Conservation (phyloP, 2,113 vertebrate genomes). For the Grallaria varia region DNA sequence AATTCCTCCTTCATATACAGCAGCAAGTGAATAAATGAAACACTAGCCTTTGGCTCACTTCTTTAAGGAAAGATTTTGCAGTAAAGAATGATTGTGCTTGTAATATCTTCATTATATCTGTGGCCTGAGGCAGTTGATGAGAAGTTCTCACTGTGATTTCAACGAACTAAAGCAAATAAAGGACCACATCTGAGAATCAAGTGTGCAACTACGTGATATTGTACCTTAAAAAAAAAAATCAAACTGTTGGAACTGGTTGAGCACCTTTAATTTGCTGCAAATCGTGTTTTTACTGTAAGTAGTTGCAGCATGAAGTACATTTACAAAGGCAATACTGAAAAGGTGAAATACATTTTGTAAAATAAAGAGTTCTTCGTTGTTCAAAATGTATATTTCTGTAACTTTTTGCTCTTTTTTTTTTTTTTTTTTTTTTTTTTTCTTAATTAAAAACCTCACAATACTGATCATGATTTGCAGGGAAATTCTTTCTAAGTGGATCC, state of each 20-base stretch:
- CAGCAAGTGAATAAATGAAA: conserved; percentile 95
- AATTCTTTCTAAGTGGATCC: conserved; percentile 50
- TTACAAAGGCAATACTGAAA: conserved; percentile 70
- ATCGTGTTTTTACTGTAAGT: conserved; percentile 72
- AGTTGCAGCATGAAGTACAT: conserved; percentile 66
- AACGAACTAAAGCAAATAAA: conserved; percentile 78
- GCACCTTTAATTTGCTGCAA: conserved; percentile 74
- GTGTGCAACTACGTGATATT: conserved; percentile 69
- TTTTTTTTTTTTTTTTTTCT: conserved; percentile 38
- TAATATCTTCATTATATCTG: conserved; percentile 68
- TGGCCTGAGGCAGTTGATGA: conserved; percentile 74
- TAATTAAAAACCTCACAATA: conserved; percentile 63
- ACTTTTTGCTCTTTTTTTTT: conserved; percentile 37
- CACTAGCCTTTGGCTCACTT: conserved; percentile 24
- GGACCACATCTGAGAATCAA: conserved; percentile 73
- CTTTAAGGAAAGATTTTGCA: conserved; percentile 53
- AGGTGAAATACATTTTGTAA: conserved; percentile 77
- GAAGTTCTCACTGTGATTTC: conserved; percentile 83
- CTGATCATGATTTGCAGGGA: conserved; percentile 73
- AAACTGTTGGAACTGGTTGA: conserved; percentile 65
- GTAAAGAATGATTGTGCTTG: conserved; percentile 55
- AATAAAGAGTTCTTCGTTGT: conserved; percentile 75
- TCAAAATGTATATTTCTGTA: conserved; percentile 75
- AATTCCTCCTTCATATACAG: conserved; percentile 95
- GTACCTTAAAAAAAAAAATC: conserved; percentile 68